Percentiles rank a stretch among this genome's conserved stretches.
Conservation (phyloP, 2,113 vertebrate species). For the Centropus bengalensis region DNA sequence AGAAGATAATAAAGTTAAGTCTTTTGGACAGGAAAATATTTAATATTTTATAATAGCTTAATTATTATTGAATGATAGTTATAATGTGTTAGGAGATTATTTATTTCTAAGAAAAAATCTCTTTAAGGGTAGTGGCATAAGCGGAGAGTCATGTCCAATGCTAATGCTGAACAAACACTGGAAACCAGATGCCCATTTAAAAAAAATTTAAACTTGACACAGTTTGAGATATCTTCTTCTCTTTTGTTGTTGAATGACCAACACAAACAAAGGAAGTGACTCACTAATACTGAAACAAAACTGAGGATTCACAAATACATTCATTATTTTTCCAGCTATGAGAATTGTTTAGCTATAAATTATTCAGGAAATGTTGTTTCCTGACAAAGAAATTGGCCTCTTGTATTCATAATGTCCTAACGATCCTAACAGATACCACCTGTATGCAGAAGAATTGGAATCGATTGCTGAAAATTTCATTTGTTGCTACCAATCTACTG, state of each 20-base stretch:
- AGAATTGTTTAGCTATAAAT: background rate
- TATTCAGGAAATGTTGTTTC: conserved; percentile 13
- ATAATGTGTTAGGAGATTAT: background rate
- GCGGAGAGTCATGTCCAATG: background rate
- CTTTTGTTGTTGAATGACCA: background rate
- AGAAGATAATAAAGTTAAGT: background rate
- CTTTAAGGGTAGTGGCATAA: background rate
- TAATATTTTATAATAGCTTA: background rate
- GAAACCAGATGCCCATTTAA: background rate
- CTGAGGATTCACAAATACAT: background rate
- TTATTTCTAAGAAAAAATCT: background rate
- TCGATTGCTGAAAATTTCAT: background rate
- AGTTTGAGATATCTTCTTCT: background rate
- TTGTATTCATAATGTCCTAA: background rate
- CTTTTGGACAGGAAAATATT: background rate
- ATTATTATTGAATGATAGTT: background rate
- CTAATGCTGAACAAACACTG: background rate
- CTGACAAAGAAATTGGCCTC: background rate
- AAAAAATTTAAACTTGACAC: background rate
- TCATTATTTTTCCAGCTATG: background rate
- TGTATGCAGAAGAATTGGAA: background rate
- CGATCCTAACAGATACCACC: background rate
- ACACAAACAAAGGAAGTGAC: conserved; percentile 30
- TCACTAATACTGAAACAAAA: conserved; percentile 22
- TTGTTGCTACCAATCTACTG: background rate